Conservation (phyloP, 2,888 invertebrate species). For the Meiosimyza platycephala region DNA sequence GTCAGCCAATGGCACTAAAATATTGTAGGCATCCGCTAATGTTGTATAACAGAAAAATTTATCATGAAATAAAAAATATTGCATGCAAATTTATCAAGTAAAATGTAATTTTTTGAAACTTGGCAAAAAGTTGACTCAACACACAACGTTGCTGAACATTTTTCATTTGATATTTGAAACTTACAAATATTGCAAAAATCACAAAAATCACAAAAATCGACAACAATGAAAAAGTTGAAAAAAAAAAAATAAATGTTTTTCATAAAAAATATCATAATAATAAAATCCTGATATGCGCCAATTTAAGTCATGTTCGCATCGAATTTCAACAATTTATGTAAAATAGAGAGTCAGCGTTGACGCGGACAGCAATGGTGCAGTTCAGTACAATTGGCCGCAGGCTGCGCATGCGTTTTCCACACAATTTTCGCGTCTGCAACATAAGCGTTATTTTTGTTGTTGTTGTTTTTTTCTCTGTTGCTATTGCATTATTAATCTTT, state of each 20-base stretch:
- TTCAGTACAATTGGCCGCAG: conserved; percentile 7
- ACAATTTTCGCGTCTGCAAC: conserved; percentile 12
- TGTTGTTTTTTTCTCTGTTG: conserved; percentile 2
- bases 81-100: too few relatives aligned
- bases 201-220: background rate
- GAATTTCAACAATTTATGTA: conserved; percentile 16
- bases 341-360: background rate
- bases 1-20: too few relatives aligned
- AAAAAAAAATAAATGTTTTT: background rate
- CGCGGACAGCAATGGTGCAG: background rate
- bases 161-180: conserved; percentile 22
- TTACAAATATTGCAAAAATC: background rate
- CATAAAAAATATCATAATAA: background rate
- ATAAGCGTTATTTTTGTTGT: background rate
- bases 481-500: background rate
- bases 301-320: conserved; percentile 29
- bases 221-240: conserved; percentile 12
- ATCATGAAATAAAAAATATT: too few relatives aligned
- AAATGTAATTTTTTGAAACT: background rate
- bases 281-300: conserved; percentile 25
- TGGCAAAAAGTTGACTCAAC: conserved; percentile 24
- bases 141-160: conserved; percentile 19
- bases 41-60: too few relatives aligned
- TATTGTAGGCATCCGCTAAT: too few relatives aligned
- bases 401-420: conserved; percentile 17